Base-by-base conservation (phyloP, 2,888 invertebrate species). In the Tinea pellionella region DNA sequence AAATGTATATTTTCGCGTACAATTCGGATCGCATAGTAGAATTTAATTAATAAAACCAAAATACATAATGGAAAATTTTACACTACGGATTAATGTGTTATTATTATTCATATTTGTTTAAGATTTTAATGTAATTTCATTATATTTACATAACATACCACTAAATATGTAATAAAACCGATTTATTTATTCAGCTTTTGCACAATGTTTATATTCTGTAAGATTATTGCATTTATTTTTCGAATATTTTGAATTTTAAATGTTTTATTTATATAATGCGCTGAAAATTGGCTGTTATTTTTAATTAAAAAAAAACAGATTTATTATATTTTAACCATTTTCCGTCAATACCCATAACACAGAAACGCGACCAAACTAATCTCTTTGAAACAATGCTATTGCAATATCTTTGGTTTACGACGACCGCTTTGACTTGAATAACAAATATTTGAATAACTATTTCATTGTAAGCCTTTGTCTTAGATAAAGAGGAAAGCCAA, bases 341-440 rank as follows among this genome's bases (percentile, higher is more conserved):
- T 30, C 12, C 7, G 13, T 29, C 32, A 15, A 32, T 57, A 1
- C 63, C 67, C 63, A 62, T 74, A 64, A 74, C 80, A 73, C 66
- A 69, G 69, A 71, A 74, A 69, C 69, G 71, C 59, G 74, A 75
- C 78, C 75, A 75, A 81, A 82, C 79, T 82, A 81, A 85, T 84
- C 77, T 81, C 78, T 78, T 74, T 72, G 80, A 81, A 75, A 85
- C 84, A 85, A 86, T 85, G 77, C 79, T 72, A 68, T 64, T 70
- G 75, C 77, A 78, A 79, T 82, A 84, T 80, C 81, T 80, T 73
- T 77, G 77, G 78, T 85, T 86, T 82, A 84, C 80, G 85, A 79
- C 77, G 67, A 65, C 69, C 67, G 66, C 66, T 68, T 70, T 71
- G 71, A 73, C 75, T 77, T 74, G 72, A 78, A 76, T 75, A 75